A percentile compares a stretch with the other conserved stretches of the same genome.
Evolutionary conservation across 2,113 vertebrate species (phyloP).

Genomic region (Gymnorhina tibicen): DNA sequence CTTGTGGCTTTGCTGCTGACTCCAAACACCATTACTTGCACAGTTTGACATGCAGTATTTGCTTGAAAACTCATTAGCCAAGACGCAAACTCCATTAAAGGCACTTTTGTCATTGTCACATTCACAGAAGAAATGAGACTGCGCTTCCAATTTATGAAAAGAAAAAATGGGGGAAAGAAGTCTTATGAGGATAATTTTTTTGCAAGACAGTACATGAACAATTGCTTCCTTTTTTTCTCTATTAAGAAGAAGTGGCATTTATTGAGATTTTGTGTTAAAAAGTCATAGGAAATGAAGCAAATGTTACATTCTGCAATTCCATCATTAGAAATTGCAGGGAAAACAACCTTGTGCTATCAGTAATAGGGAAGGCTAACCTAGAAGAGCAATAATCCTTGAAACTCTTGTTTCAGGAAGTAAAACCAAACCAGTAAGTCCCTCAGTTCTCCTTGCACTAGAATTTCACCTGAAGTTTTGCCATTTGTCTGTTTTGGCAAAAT

Average conservation of each 20-base stretch:
- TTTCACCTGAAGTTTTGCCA: constrained; percentile 33
- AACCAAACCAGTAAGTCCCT: neutral
- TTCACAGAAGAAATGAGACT: neutral
- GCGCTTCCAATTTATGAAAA: neutral
- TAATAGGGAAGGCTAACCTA: neutral
- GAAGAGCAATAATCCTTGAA: neutral
- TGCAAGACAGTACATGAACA: neutral
- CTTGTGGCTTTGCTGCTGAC: constrained; percentile 29
- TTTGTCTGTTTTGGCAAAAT: constrained; percentile 38
- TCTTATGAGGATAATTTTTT: neutral
- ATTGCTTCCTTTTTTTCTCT: neutral
- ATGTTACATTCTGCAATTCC: neutral
- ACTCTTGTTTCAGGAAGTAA: neutral
- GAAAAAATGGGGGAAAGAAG: neutral
- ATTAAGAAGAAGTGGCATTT: neutral
- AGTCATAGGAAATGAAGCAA: neutral
- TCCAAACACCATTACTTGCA: constrained; percentile 9
- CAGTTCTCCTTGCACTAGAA: neutral
- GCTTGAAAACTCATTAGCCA: constrained; percentile 4
- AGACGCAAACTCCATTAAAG: neutral
- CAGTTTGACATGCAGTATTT: neutral
- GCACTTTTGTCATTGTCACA: neutral
- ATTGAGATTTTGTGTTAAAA: neutral
- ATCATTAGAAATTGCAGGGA: neutral
- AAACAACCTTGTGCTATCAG: neutral